Evolutionary conservation across 2,797 vertebrate genomes (phyloP), one percentile per base, ranked within the genome.

Genomic region (Chelmon rostratus): DNA sequence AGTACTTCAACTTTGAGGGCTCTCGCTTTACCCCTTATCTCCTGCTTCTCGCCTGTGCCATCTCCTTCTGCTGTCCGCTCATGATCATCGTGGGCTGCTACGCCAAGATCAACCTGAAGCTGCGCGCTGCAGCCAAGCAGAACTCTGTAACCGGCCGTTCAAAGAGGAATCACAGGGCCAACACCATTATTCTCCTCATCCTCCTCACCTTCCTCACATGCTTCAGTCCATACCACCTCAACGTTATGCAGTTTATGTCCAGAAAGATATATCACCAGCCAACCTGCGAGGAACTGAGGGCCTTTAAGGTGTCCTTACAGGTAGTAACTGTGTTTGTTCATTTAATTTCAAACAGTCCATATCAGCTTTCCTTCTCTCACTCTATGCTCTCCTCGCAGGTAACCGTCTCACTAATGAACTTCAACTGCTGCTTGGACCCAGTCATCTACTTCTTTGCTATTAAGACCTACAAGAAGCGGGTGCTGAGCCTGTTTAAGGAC

Each of bases 361-460:
- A 12, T 23, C 1, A 23, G 6, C n/a, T 25, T 53, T 31, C 15
- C 12, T 31, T 31, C 31, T 31, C 28, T 31, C 28, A 31, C 28
- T 31, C 28, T 31, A 31, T 31, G 21, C 33, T 16, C 42, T 61
- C 25, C 21, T 57, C 68, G 87, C 94, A 97, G 93, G 87, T 97
- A 72, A 96, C 96, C 0, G 91, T 97, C 62, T 95, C 95, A 0
- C 90, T 97, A 35, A 97, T 97, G 97, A 97, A 97, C 84, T 67
- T 96, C 73, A 98, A 97, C 92, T 96, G 96, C 88, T 96, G 96
- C 90, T 90, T 96, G 2, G 96, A 97, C 76, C 96, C 96, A 13
- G 66, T 97, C 78, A 96, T 96, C 91, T 97, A 97, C 93, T 97
- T 96, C 91, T 97, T 97, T 0, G 96, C 96, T 21, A 97, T 97